Base-by-base conservation (phyloP, 1,140 invertebrate species). In the Calliopsis andreniformis region DNA sequence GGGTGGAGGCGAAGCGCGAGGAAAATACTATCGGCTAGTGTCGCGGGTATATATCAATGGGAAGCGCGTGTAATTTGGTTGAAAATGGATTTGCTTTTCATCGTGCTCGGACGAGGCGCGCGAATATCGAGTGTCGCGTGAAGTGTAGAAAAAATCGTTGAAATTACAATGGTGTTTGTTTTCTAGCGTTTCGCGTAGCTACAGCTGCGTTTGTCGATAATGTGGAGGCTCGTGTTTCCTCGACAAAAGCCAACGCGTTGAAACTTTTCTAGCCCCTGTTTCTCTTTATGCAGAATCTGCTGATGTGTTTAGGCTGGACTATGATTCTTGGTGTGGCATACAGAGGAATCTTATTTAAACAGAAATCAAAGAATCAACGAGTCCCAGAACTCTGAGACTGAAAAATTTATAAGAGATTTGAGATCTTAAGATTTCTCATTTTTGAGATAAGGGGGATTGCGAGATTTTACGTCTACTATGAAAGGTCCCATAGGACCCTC, bases 1-100 rank as follows among this genome's bases (percentile, higher is more conserved):
- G 25, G 47, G 20, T n/a, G 10, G n/a, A 3, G 42, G 16, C 7
- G 56, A 42, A 56, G 72, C 42, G 47, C 49, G 39, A 42, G 20
- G 1, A 35, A 66, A 82, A 76, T 69, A 62, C 77, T 82, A 67
- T 49, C 59, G 49, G 43, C 20, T 47, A 16, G 23, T 77, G 67
- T 62, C 62, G 61, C 78, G 53, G 64, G 45, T 63, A 53, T 69
- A 35, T 77, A 72, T n/a, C n/a, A 72, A 81, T 73, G 68, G 78
- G 62, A 71, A 62, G 62, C 73, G 53, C 43, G 79, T 82, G 79
- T 78, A 82, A 82, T 82, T 80, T 82, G 73, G 80, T 56, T 78
- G 79, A 81, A 83, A 83, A 82, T 82, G 80, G 63, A 82, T 83
- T 75, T 82, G 67, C 58, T 78, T 83, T 78, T 42, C 69, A 82